These are phyloP conservation scores for Lepilemur ruficaudatus DNA, from an alignment of 2,797 vertebrate species.

Conservation along the genomic window DNA sequence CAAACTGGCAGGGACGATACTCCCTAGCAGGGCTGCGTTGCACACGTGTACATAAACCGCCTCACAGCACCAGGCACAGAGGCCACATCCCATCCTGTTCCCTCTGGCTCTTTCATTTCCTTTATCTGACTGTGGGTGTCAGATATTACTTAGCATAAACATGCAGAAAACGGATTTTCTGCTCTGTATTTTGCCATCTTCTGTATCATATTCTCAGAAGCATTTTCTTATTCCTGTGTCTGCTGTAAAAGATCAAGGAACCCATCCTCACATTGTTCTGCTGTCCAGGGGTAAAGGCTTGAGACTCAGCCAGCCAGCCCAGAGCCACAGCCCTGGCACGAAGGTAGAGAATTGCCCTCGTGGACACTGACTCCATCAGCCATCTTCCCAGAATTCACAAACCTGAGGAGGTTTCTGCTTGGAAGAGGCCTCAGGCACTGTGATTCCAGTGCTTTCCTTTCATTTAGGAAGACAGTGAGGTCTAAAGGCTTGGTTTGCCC, in stretches of 20 bases:
- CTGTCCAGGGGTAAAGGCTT: neutral
- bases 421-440: neutral
- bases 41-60: fast-evolving
- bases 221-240: neutral
- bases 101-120: neutral
- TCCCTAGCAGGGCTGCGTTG: neutral
- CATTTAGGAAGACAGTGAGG: neutral
- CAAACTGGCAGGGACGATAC: neutral
- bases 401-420: too few relatives aligned
- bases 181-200: neutral
- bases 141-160: neutral
- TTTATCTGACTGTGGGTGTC: neutral
- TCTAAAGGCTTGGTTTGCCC: neutral
- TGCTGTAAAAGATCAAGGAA: neutral
- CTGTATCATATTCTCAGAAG: neutral
- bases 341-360: neutral
- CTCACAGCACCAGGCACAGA: neutral
- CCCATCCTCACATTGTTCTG: neutral
- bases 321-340: too few relatives aligned
- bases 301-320: neutral
- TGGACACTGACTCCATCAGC: fast-evolving
- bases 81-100: too few relatives aligned
- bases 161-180: neutral
- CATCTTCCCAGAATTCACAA: neutral
- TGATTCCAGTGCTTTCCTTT: neutral